Base-by-base conservation (phyloP, 2,113 vertebrate genomes). In the Ramphastos sulfuratus region DNA sequence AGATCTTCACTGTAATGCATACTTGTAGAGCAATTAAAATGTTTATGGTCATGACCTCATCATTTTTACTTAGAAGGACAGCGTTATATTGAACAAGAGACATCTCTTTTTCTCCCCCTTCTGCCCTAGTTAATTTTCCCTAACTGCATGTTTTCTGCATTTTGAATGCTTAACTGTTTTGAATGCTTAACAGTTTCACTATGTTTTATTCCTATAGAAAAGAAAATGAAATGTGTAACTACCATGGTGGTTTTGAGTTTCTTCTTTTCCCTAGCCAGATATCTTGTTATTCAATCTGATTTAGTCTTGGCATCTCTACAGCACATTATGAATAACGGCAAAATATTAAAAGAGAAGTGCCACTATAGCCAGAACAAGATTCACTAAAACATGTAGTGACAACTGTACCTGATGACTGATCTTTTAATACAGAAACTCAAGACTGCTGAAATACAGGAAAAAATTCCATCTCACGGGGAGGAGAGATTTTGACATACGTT, bases 1-100 rank as follows among this genome's bases (percentile, higher is more conserved):
- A 54, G 48, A n/a, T 58, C 85, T 85, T 72, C 50, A 15, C 48
- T 77, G n/a, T 58, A 91, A 75, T 27, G 80, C n/a, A 31, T 95
- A 56, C 70, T 61, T 83, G 15, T 70, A 77, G 59, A 91, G 61
- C 79, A 93, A 91, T 92, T 95, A 94, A 94, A 19, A 21, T 59
- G n/a, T 91, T 93, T 87, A 35, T 76, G 84, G 39, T 85, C 60
- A 87, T 12, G 56, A 35, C 91, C 56, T 56, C 27, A 76, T 73
- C 92, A n/a, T 19, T 94, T 28, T 89, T 91, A 20, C 65, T 92
- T 75, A 75, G 28, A 31, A 90, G 19, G 48, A 81, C 52, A 93
- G 42, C 64, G 31, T 6, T 39, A 69, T 50, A 72, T 10, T 82
- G 44, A 94, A 85, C 42, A 82, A 64, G 3, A 54, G 31, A 30